phyloP scores from a whole-genome alignment of 35 echinoderm and acorn worm genomes.

The Anneissia japonica region DNA sequence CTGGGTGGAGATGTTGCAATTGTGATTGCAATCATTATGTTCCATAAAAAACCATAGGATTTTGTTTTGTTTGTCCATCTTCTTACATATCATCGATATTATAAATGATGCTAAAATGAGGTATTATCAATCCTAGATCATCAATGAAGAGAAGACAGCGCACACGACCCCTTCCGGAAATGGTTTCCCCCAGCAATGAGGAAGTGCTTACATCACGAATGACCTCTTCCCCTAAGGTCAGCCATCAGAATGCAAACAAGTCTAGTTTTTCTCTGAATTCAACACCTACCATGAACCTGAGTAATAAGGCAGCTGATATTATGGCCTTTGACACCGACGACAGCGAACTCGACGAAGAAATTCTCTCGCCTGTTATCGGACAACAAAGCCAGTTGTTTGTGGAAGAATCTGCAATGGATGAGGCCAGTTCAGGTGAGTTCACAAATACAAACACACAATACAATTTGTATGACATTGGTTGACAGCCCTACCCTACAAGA shows the following conservation, averaged over 20 bases:
- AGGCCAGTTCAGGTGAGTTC: constrained; percentile 59
- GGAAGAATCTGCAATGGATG: constrained; percentile 73
- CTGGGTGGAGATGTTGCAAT: too few relatives aligned
- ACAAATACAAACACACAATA: not conserved
- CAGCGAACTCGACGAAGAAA: constrained; percentile 71
- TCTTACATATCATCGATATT: too few relatives aligned
- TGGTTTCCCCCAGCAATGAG: not conserved
- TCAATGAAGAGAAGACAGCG: not conserved
- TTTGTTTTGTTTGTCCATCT: too few relatives aligned
- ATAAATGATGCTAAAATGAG: too few relatives aligned
- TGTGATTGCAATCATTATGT: too few relatives aligned
- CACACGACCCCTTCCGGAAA: not conserved
- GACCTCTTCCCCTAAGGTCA: not conserved
- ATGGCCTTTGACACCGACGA: constrained; percentile 96
- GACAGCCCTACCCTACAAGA: not conserved
- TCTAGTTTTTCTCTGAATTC: constrained; percentile 1
- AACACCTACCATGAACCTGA: constrained; percentile 40
- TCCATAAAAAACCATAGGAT: too few relatives aligned
- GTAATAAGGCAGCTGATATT: constrained; percentile 72
- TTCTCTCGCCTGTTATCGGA: constrained; percentile 31
- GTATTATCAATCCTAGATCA: not conserved
- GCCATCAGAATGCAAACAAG: not conserved
- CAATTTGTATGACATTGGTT: not conserved
- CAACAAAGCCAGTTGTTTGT: constrained; percentile 40
- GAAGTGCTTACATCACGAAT: not conserved